Conservation (phyloP, 2,797 vertebrate genomes). For the Pteropus rufus region DNA sequence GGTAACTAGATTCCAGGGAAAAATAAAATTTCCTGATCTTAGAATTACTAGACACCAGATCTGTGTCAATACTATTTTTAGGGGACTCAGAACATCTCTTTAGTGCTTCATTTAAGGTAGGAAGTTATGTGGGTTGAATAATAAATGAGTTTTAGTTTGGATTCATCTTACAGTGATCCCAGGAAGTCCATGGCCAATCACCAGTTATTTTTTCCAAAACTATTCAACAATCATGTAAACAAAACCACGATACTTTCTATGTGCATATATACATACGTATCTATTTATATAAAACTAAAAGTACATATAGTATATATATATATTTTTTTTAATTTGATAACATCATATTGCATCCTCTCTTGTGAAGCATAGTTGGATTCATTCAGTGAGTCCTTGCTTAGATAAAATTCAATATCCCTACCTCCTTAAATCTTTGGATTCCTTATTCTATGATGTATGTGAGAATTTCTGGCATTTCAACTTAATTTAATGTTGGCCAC, state of each 20-base stretch:
- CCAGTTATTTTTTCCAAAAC: background rate
- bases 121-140: background rate
- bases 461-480: background rate
- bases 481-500: background rate
- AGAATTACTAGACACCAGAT: background rate
- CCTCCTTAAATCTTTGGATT: background rate
- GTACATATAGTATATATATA: background rate
- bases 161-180: background rate
- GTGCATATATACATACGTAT: background rate
- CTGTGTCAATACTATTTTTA: background rate
- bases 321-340: background rate
- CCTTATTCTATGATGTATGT: background rate
- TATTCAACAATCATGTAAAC: background rate
- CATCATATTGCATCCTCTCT: background rate
- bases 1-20: background rate
- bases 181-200: background rate
- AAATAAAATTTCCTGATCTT: background rate
- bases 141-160: background rate
- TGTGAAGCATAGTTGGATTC: background rate
- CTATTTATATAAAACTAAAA: background rate
- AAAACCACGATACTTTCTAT: background rate
- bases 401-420: background rate
- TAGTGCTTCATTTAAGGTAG: background rate
- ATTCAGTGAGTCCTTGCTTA: background rate
- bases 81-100: background rate